These are phyloP conservation scores for Tetramorium parvispinum DNA, from an alignment of 1,140 invertebrate species.

Conservation along the genomic window DNA sequence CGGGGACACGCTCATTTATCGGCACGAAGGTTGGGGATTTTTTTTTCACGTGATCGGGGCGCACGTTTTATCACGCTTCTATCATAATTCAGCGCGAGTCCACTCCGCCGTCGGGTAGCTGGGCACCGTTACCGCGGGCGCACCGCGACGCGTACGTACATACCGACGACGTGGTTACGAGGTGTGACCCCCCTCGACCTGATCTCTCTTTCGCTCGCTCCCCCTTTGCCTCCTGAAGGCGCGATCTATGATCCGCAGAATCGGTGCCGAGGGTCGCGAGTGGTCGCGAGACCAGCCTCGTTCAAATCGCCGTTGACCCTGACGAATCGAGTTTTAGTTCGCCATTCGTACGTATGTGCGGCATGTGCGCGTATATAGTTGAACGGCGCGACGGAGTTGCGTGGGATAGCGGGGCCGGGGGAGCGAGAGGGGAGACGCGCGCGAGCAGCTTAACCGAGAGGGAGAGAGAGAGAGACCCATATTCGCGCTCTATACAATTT, in stretches of 20 bases:
- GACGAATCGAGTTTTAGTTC: background rate
- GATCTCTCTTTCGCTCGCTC: background rate
- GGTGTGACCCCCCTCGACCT: too few species aligned
- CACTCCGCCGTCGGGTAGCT: too few species aligned
- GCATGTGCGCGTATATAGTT: too few species aligned
- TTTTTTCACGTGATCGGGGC: background rate
- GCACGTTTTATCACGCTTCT: background rate
- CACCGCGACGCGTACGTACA: background rate
- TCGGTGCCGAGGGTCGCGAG: background rate
- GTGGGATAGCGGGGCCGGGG: background rate
- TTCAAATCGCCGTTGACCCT: background rate
- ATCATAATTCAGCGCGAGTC: background rate
- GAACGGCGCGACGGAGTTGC: background rate
- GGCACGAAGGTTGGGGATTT: background rate
- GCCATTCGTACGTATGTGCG: background rate
- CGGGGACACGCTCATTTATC: conserved; percentile 32
- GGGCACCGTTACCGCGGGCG: background rate
- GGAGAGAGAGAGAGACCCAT: too few species aligned
- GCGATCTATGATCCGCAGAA: background rate
- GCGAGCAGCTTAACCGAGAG: background rate
- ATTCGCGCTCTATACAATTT: background rate
- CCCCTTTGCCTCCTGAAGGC: background rate
- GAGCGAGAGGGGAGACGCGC: background rate
- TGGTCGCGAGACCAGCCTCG: background rate
- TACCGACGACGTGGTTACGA: background rate